A percentile compares a stretch with the other conserved stretches of the same genome.
These are phyloP conservation scores for Propithecus perrieri DNA, from an alignment of 2,797 vertebrate species.

Conservation along the genomic window DNA sequence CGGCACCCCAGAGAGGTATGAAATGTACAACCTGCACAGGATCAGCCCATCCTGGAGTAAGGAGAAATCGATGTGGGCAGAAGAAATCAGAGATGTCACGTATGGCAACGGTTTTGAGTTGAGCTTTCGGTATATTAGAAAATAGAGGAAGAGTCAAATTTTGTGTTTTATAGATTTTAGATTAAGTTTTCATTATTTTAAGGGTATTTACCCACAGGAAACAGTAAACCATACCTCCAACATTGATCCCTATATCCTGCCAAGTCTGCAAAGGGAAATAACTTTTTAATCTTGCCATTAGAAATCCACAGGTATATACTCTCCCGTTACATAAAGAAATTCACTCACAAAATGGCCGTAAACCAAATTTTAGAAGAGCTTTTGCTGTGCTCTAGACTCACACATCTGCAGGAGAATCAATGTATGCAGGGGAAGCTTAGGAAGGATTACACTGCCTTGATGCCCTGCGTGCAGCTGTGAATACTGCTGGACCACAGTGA, in stretches of 20 bases:
- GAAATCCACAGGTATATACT: neutral
- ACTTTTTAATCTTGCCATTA: neutral
- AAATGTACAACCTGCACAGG: too few relatives aligned
- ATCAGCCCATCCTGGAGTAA: neutral
- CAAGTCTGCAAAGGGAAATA: neutral
- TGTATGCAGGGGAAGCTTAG: neutral
- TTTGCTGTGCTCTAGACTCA: neutral
- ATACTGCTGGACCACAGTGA: slow-evolving; percentile 13
- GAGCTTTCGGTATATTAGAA: neutral
- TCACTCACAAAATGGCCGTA: neutral
- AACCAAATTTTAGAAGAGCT: neutral
- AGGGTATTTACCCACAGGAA: neutral
- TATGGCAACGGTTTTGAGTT: neutral
- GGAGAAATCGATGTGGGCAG: neutral
- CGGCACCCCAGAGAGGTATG: neutral
- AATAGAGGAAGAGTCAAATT: neutral
- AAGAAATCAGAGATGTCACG: neutral
- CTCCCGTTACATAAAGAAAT: neutral
- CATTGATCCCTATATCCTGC: neutral
- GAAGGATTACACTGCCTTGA: neutral
- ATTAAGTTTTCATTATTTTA: neutral
- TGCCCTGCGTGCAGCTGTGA: slow-evolving; percentile 52
- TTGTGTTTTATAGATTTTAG: neutral
- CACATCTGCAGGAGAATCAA: slow-evolving; percentile 51
- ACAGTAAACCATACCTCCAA: neutral